Evolutionary conservation across 2,797 vertebrate genomes (phyloP), one percentile per base, ranked within the genome.

Genomic region (Poeciliopsis presidionis): DNA sequence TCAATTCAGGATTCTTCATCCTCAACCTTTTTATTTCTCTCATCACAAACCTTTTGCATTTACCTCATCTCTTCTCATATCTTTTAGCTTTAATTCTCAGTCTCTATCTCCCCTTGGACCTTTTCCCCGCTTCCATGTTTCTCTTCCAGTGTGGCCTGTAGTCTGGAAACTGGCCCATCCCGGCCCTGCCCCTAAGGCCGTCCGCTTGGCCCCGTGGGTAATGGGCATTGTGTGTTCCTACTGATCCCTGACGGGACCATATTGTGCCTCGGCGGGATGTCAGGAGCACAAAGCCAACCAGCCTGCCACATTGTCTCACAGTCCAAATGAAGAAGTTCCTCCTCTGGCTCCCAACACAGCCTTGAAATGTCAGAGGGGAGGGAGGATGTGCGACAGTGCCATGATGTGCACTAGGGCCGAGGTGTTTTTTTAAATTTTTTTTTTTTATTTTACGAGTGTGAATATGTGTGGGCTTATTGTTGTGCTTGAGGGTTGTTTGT

Each of bases 241-340:
- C 90, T 96, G 95, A 96, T 96, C 95, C 94, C 93, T 95, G 90
- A 94, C 93, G 91, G 89, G 92, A 90, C 96, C 95, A 95, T 96
- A 96, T 96, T 96, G 96, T 95, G 94, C 85, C 94, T 92, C 93
- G 84, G 94, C 88, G 88, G 93, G 95, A 95, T 92, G 95, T 95
- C 95, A 95, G 93, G 88, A 88, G 89, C 94, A 96, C 94, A 96
- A 96, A 96, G 93, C 92, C 92, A 88, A 91, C 92, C 91, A 83
- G 93, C 91, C 90, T 92, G 92, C 92, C 82, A 90, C 95, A 95
- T 96, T 95, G 95, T 96, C 94, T 95, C 94, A 94, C 93, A 93
- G 92, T 95, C 95, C 93, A 96, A 96, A 96, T 95, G 94, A 95
- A 96, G 95, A 95, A 95, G 95, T 95, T 94, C 92, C 89, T 94